A percentile compares a stretch with the other conserved stretches of the same genome.
Conservation (phyloP, 2,888 invertebrate species). For the Megaustenia siamemsis region DNA sequence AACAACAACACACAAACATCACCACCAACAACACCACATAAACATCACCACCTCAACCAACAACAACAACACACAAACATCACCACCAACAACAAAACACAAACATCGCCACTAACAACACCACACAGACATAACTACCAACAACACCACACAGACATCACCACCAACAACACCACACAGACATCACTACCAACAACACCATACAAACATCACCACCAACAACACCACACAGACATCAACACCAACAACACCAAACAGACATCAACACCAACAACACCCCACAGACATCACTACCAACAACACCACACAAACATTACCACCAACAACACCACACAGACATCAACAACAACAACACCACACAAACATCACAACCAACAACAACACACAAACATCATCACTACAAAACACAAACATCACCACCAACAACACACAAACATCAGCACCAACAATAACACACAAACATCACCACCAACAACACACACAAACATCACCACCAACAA, state of each 20-base stretch:
- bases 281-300: background rate
- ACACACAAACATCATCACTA: too few species aligned
- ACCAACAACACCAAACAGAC: background rate
- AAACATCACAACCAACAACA: too few species aligned
- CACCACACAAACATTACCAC: background rate
- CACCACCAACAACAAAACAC: background rate
- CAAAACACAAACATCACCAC: too few species aligned
- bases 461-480: too few species aligned
- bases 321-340: background rate
- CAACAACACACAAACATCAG: too few species aligned
- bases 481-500: too few species aligned
- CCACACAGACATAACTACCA: background rate
- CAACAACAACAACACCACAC: too few species aligned
- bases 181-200: background rate
- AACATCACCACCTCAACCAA: too few species aligned
- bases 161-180: background rate
- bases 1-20: too few species aligned
- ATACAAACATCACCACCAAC: background rate
- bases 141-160: background rate
- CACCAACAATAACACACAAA: too few species aligned
- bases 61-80: too few species aligned
- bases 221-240: background rate
- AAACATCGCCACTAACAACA: background rate
- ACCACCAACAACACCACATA: too few species aligned
- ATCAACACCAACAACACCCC: background rate